Base-by-base conservation (phyloP, 2,888 invertebrate species). In the Griposia aprilina region DNA sequence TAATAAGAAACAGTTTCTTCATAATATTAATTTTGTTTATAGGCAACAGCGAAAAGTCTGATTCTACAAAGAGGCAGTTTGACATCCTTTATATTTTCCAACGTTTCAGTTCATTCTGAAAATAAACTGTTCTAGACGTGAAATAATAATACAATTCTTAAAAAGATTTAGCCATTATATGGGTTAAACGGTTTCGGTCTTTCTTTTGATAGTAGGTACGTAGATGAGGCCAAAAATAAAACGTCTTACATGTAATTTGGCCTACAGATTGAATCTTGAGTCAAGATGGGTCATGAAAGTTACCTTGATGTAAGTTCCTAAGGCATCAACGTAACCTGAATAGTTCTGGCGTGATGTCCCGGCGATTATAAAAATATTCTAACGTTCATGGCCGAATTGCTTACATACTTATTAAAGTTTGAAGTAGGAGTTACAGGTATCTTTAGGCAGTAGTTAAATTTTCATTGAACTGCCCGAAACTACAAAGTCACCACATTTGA, bases 31-130 rank as follows among this genome's bases (percentile, higher is more conserved):
- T 63, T 71, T 62, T 26, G 15, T 82, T 81, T 66, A 60, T n/a
- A 70, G 41, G 48, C 41, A 68, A 71, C 62, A 68, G 52, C 20
- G 4, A 70, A 63, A 71, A 45, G 17, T 30, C 57, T 15, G 36
- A 68, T 63, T 68, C 45, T 63, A 45, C 67, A 67, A 78, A 81
- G 48, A 78, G 66, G 50, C 50, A 68, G 26, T 62, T 68, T 81
- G 83, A 71, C 57, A 78, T 48, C 52, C 52, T 67, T 83, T 81
- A 50, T 62, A 30, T 67, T 78, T 78, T 41, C 20, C 41, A 66
- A 57, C 41, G 55, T 62, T 70, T 83, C 26, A 59, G 20, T 57
- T 83, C 71, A 45, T 45, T 17, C 8, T 62, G 67, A 78, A 76
- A 82, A 59, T 52, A 67, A 72, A 63, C 30, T 71, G 36, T 65